Conservation (phyloP, 2,797 vertebrate species). For the Clarias pachynema region DNA sequence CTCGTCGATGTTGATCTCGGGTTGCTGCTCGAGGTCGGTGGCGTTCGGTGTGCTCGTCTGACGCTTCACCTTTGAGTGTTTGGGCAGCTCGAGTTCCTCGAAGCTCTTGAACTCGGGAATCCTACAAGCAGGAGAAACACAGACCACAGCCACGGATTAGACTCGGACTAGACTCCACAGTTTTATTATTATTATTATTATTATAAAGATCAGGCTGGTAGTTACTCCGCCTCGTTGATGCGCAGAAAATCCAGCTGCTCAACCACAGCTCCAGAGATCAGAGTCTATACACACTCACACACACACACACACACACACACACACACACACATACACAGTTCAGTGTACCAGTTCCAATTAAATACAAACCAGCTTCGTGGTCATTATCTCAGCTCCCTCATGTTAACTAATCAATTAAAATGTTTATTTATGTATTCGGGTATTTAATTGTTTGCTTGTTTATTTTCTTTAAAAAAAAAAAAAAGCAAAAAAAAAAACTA, state of each 20-base stretch:
- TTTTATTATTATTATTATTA: not conserved
- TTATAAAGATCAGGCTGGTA: not conserved
- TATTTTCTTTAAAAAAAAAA: not conserved
- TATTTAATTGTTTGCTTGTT: not conserved
- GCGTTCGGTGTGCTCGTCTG: constrained; percentile 87
- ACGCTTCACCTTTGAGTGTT: constrained; percentile 96
- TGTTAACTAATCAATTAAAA: not conserved
- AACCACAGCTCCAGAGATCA: constrained; percentile 94
- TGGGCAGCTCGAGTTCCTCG: constrained; percentile 92
- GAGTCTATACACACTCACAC: constrained; percentile 77
- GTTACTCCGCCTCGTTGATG: constrained; percentile 92
- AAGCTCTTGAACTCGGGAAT: constrained; percentile 94
- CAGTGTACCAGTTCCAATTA: not conserved
- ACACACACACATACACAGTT: constrained; percentile 67
- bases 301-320: constrained; percentile 67
- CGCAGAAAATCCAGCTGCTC: constrained; percentile 96
- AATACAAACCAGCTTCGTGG: not conserved
- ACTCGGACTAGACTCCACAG: not conserved
- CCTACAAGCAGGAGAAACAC: constrained; percentile 66
- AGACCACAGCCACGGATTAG: not conserved
- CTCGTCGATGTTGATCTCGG: constrained; percentile 81
- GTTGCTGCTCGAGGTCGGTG: constrained; percentile 86
- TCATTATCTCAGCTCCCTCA: not conserved
- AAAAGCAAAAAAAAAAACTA: not conserved
- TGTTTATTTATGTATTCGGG: not conserved